These are phyloP conservation scores for Polylopha cassiicola DNA, from an alignment of 2,888 invertebrate species.

Conservation along the genomic window DNA sequence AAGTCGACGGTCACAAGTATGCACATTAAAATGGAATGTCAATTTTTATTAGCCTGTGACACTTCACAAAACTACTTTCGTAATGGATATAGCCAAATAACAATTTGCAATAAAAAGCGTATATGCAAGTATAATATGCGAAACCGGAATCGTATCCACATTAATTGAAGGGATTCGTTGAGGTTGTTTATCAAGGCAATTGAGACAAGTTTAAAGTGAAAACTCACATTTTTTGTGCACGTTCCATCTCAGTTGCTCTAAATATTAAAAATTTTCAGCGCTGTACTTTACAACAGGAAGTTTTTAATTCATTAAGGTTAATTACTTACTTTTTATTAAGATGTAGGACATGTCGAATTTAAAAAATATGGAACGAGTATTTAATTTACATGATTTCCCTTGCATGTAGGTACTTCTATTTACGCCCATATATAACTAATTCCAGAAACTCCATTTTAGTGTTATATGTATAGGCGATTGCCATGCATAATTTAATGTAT, in stretches of 20 bases:
- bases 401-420: too few species aligned
- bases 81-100: conserved; percentile 54
- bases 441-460: too few species aligned
- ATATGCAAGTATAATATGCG: conserved; percentile 31
- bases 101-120: conserved; percentile 41
- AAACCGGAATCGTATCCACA: conserved; percentile 55
- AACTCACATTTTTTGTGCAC: conserved; percentile 56
- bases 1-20: conserved; percentile 9
- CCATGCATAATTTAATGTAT: too few species aligned
- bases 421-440: too few species aligned
- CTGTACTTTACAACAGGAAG: conserved; percentile 16
- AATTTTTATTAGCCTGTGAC: conserved; percentile 40
- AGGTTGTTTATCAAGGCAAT: conserved; percentile 59
- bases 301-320: too few species aligned
- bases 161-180: conserved; percentile 63
- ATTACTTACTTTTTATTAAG: too few species aligned
- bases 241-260: conserved; percentile 63
- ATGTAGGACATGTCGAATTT: too few species aligned
- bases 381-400: too few species aligned
- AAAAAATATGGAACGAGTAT: too few species aligned
- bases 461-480: too few species aligned
- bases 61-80: conserved; percentile 45
- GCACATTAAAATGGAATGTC: conserved; percentile 35
- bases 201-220: conserved; percentile 62
- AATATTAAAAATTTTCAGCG: conserved; percentile 51